Conservation (phyloP, 2,113 vertebrate genomes). For the Pogona vitticeps region DNA sequence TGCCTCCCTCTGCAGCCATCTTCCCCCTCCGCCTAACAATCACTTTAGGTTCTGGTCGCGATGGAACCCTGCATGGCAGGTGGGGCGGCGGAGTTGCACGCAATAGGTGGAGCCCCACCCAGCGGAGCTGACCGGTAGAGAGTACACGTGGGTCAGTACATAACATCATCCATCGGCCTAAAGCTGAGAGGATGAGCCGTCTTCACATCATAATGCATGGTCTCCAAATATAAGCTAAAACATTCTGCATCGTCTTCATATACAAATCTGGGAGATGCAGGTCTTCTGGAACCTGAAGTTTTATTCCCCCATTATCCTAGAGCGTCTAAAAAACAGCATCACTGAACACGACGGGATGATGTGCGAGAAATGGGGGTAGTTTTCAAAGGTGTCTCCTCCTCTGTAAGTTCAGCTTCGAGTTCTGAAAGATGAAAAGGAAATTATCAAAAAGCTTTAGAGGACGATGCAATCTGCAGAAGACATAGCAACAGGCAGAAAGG, state of each 20-base stretch:
- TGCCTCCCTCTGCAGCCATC: too few relatives aligned
- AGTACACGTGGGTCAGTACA: too few relatives aligned
- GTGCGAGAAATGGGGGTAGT: constrained; percentile 89
- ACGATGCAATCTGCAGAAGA: not conserved
- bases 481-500: not conserved
- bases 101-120: too few relatives aligned
- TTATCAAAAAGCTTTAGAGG: constrained; percentile 15
- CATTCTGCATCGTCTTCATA: too few relatives aligned
- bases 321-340: constrained; percentile 57
- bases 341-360: constrained; percentile 67
- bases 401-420: constrained; percentile 81
- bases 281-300: not conserved
- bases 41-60: too few relatives aligned
- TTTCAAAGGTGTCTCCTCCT: constrained; percentile 90
- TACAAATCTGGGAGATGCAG: not conserved
- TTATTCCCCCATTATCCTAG: constrained; percentile 51
- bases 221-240: not conserved
- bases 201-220: not conserved
- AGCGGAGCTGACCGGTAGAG: too few relatives aligned
- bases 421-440: constrained; percentile 53
- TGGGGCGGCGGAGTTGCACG: too few relatives aligned
- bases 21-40: too few relatives aligned
- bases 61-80: too few relatives aligned
- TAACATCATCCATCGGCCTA: not conserved
- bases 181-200: not conserved